These are phyloP conservation scores for Drosophila austrosaltans DNA, from an alignment of 2,888 invertebrate genomes.

Conservation along the genomic window DNA sequence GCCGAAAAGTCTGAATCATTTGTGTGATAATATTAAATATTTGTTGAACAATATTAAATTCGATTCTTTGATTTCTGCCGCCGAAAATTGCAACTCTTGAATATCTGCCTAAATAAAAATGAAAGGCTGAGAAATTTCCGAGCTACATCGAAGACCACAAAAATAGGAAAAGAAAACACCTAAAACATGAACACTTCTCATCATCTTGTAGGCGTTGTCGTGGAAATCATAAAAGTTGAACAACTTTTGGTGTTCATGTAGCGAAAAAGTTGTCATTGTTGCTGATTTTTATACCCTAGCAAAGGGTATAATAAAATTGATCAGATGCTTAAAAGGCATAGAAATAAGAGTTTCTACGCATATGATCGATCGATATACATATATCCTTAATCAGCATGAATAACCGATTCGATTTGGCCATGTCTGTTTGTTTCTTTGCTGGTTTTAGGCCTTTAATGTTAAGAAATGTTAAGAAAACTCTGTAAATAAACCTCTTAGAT, in stretches of 20 bases:
- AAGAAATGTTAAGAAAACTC: too few relatives aligned
- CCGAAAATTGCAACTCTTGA: conserved; percentile 62
- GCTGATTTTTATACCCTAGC: conserved; percentile 17
- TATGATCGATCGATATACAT: too few relatives aligned
- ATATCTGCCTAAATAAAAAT: conserved; percentile 46
- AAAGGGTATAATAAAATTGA: too few relatives aligned
- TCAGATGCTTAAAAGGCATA: too few relatives aligned
- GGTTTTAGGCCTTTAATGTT: too few relatives aligned
- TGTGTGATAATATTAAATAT: background rate
- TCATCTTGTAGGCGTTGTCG: conserved; percentile 54
- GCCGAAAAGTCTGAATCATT: background rate
- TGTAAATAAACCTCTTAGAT: too few relatives aligned
- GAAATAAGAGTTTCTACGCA: too few relatives aligned
- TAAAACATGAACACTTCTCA: conserved; percentile 58
- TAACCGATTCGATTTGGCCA: too few relatives aligned
- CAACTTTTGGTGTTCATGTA: conserved; percentile 49
- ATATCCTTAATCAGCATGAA: too few relatives aligned
- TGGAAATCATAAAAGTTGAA: conserved; percentile 70
- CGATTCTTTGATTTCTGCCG: conserved; percentile 51
- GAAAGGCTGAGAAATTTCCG: conserved; percentile 69
- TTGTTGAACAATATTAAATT: background rate
- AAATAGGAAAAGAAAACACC: conserved; percentile 2
- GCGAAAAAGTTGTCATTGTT: conserved; percentile 28
- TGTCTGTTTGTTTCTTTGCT: too few relatives aligned
- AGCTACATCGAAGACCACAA: conserved; percentile 45